phyloP scores from a whole-genome alignment of 2,113 vertebrate species.

The Scolopax mira region DNA sequence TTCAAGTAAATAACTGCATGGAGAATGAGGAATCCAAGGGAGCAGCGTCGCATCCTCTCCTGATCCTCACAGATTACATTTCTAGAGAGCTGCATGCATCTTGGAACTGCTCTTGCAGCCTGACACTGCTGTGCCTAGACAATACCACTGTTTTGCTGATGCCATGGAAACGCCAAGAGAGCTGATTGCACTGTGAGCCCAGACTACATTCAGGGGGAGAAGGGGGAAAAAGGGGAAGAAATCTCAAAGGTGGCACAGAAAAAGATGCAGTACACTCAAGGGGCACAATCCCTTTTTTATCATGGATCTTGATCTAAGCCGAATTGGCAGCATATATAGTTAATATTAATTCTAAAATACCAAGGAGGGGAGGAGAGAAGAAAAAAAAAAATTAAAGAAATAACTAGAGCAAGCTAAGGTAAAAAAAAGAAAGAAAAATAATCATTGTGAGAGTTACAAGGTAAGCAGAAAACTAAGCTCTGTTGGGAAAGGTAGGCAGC shows the following conservation, averaged over 20 bases:
- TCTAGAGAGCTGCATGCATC: neutral
- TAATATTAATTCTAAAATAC: neutral
- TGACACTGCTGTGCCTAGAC: conserved; percentile 17
- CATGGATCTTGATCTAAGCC: neutral
- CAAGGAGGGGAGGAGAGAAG: neutral
- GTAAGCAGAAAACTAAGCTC: conserved; percentile 15
- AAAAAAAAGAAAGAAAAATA: neutral
- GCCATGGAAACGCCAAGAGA: conserved; percentile 62
- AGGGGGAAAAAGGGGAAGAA: neutral
- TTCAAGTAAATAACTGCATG: neutral
- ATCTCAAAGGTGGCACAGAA: neutral
- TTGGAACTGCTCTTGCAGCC: conserved; percentile 29
- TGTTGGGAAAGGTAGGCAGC: neutral
- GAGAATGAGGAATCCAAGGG: neutral
- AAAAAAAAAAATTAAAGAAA: neutral
- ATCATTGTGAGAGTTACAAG: neutral
- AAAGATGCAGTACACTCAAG: neutral
- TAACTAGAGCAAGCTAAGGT: neutral
- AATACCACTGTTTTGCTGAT: conserved; percentile 58
- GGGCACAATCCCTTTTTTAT: neutral
- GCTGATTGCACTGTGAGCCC: neutral
- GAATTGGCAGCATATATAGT: neutral
- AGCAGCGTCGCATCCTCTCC: neutral
- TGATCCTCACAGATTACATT: neutral
- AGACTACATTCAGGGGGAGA: neutral